Evolutionary conservation across 2,888 invertebrate genomes (phyloP), one percentile per base, ranked within the genome.

Genomic region (Spicauda simplicius): DNA sequence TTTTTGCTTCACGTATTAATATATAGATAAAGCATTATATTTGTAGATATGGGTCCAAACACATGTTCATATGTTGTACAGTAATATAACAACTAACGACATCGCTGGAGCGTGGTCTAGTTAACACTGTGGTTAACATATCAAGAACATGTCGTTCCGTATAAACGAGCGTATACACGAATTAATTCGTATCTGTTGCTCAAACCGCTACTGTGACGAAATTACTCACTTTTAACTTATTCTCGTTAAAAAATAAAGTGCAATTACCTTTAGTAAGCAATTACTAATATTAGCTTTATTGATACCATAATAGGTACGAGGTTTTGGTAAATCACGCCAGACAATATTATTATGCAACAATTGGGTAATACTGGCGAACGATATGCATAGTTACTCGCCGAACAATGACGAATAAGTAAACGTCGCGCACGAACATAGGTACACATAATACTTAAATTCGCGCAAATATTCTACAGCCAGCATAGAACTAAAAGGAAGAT

Each of bases 131-230:
- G 65, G 59, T 66, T 60, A 66, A 66, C 65, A 66, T 59, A 54
- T 55, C 59, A 66, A 60, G 48, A 66, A 66, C 66, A 66, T 66
- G 66, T 66, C 66, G 66, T 65, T 59, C 19, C 53, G 54, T 65
- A 65, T 65, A 65, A 65, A 65, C 65, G 65, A 18, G 59, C 45
- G 54, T 58, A 60, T 59, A 65, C 65, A 59, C 59, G 48, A 48
- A 65, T 65, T 59, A 65, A 65, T 65, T 41, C 54, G 57, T 65
- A 58, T 65, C 58, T 53, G 45, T 52, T 64, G 45, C 59, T 54
- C 54, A 59, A 59, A 30, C 54, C 25, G 65, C 53, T 59, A 54
- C 59, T 54, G 41, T 41, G 25, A 37, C 41, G 48, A 41, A 52
- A 54, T 45, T 11, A 19, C 54, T 33, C n/a, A 37, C 37, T 19